Evolutionary conservation across 1,140 invertebrate genomes (phyloP).

Genomic region (Liolophura sinensis): DNA sequence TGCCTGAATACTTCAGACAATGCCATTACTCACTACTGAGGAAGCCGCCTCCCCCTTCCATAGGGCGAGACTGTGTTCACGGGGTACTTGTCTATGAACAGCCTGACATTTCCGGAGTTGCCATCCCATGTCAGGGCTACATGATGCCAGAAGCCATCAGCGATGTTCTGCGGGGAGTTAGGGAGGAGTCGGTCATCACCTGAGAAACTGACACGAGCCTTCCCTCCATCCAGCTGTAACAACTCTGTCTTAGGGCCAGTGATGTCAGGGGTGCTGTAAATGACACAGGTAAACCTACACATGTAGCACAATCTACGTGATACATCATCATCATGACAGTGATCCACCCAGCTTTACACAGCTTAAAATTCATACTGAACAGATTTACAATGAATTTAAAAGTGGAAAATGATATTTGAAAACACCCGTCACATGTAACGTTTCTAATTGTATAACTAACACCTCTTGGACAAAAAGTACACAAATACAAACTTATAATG

Average conservation of each 20-base stretch:
- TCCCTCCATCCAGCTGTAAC: neutral
- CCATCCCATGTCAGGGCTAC: slow-evolving; percentile 24
- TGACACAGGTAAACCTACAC: neutral
- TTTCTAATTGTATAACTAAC: too few species aligned
- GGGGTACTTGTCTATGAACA: slow-evolving; percentile 24
- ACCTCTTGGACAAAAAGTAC: neutral
- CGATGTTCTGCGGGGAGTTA: slow-evolving; percentile 1
- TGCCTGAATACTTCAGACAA: too few species aligned
- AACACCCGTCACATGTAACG: too few species aligned
- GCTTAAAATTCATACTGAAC: neutral
- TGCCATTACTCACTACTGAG: slow-evolving; percentile 20
- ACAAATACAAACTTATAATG: neutral
- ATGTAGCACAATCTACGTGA: neutral
- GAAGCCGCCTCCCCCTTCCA: slow-evolving; percentile 10
- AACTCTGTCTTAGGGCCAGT: neutral
- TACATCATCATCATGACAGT: neutral
- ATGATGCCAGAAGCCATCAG: slow-evolving; percentile 39
- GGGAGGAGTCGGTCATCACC: neutral
- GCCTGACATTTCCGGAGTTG: slow-evolving; percentile 4
- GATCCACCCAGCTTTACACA: neutral
- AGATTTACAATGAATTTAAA: neutral
- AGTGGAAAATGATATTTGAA: too few species aligned
- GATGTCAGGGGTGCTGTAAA: neutral
- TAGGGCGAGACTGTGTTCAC: slow-evolving; percentile 10
- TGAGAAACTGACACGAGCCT: neutral